phyloP scores from a whole-genome alignment of 2,888 invertebrate species.

The Folsomia manolachei region DNA sequence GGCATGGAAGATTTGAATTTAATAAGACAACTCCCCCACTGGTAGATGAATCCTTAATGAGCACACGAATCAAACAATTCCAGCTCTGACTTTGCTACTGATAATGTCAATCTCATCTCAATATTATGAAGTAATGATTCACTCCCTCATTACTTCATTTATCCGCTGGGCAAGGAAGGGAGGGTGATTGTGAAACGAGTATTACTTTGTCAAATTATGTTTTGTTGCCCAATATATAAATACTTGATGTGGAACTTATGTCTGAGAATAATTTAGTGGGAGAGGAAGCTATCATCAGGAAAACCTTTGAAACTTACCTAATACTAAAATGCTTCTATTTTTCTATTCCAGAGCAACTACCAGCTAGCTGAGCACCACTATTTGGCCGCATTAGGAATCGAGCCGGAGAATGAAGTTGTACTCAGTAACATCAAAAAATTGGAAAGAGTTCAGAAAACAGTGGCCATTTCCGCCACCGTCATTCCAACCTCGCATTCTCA shows the following conservation, averaged over 20 bases:
- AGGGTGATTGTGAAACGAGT: no score
- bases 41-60: not conserved
- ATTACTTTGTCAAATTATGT: no score
- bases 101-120: not conserved
- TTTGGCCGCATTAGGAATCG: conserved; percentile 39
- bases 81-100: no score
- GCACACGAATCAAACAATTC: not conserved
- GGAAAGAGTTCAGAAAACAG: conserved; percentile 22
- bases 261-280: no score
- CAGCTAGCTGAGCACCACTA: conserved; percentile 42
- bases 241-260: no score
- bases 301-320: no score
- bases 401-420: conserved; percentile 42
- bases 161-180: no score
- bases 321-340: no score
- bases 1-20: not conserved
- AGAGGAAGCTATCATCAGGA: no score
- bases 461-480: not conserved
- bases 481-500: not conserved
- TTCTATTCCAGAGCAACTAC: conserved; percentile 44
- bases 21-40: not conserved
- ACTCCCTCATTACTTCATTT: not conserved
- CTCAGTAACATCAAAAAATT: conserved; percentile 42
- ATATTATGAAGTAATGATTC: not conserved
- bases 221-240: no score